A percentile compares a stretch with the other conserved stretches of the same genome.
These are phyloP conservation scores for Uropetala carovei DNA, from an alignment of 2,888 invertebrate genomes.

Conservation along the genomic window DNA sequence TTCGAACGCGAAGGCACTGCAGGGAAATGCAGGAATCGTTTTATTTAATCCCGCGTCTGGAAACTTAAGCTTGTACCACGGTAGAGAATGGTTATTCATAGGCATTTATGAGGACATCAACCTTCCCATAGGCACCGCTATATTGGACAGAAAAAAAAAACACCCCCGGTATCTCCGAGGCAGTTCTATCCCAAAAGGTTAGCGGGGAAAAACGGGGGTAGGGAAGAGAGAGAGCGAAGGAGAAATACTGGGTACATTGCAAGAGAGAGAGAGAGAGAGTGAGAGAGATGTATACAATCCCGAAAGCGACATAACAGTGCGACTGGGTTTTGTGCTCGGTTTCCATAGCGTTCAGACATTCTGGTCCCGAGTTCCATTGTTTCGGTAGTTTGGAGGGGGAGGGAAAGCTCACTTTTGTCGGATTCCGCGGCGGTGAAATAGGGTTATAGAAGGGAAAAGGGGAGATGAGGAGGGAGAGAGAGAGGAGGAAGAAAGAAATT, in stretches of 20 bases:
- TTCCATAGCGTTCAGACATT: background rate
- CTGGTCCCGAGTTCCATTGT: background rate
- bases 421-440: background rate
- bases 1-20: too few relatives aligned
- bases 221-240: too few relatives aligned
- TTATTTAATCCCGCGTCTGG: too few relatives aligned
- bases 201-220: too few relatives aligned
- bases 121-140: background rate
- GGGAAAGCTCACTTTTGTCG: background rate
- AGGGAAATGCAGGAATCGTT: too few relatives aligned
- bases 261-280: too few relatives aligned
- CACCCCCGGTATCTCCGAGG: background rate
- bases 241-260: background rate
- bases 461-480: too few relatives aligned
- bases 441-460: background rate
- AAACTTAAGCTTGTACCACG: too few relatives aligned
- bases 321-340: slow-evolving; percentile 1
- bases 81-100: background rate
- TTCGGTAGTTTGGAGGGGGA: background rate
- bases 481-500: slow-evolving; percentile 46
- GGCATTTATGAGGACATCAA: slow-evolving; percentile 5
- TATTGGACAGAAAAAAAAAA: background rate
- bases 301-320: background rate
- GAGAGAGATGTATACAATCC: background rate
- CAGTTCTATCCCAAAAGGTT: background rate